Conservation (phyloP, 2,113 vertebrate genomes). For the Hyla sarda region DNA sequence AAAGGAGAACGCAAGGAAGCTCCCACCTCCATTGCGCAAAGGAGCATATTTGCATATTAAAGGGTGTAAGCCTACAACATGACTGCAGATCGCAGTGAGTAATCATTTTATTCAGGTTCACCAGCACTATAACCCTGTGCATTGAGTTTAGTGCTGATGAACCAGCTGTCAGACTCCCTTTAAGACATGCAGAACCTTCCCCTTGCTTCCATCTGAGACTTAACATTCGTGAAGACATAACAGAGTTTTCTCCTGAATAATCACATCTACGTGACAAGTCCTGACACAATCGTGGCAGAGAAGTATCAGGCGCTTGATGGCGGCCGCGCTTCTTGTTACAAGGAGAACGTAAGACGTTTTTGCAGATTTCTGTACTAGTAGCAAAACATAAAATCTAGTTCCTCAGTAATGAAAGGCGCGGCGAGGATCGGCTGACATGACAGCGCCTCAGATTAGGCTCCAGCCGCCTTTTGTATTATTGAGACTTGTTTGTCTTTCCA, state of each 20-base stretch:
- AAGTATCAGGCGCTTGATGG: neutral
- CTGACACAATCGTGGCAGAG: conserved; percentile 41
- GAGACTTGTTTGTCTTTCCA: conserved; percentile 34
- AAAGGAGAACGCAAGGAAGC: too few relatives aligned
- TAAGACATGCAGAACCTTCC: neutral
- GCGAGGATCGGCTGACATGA: conserved; percentile 17
- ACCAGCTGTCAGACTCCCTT: neutral
- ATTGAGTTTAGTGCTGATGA: too few relatives aligned
- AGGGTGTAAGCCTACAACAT: too few relatives aligned
- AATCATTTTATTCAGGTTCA: too few relatives aligned
- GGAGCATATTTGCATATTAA: too few relatives aligned
- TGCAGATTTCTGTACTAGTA: neutral
- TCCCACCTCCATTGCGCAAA: too few relatives aligned
- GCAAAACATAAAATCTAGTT: conserved; percentile 15
- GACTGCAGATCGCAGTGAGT: too few relatives aligned
- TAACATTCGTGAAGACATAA: neutral
- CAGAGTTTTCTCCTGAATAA: neutral
- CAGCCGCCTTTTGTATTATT: conserved; percentile 19
- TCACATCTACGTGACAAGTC: conserved; percentile 26
- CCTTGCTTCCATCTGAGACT: neutral
- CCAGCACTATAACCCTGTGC: too few relatives aligned
- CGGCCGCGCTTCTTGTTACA: neutral
- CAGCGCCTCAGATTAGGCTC: conserved; percentile 19
- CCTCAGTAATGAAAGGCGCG: neutral
- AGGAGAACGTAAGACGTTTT: neutral